phyloP scores from a whole-genome alignment of 2,113 vertebrate genomes.

The Podilymbus podiceps region DNA sequence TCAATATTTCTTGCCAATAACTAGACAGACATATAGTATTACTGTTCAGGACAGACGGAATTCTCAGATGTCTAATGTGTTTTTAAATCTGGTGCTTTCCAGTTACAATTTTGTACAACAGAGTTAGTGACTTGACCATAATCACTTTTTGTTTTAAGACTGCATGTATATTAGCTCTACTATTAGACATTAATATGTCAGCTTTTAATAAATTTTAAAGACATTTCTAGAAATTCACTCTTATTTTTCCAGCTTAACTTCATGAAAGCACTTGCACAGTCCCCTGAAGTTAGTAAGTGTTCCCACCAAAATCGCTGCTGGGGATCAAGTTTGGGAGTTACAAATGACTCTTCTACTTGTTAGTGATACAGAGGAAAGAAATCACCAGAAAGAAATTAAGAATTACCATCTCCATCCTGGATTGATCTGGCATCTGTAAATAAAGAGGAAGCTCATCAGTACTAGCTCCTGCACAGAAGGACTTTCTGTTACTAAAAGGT shows the following conservation, averaged over 20 bases:
- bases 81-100: not conserved
- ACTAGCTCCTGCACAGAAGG: constrained; percentile 1
- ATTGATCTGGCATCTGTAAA: constrained; percentile 81
- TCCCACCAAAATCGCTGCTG: not conserved
- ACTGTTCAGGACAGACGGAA: not conserved
- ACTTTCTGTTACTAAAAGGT: constrained; percentile 53
- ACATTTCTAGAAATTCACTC: not conserved
- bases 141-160: not conserved
- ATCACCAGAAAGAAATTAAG: not conserved
- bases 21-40: not conserved
- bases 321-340: not conserved
- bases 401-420: constrained; percentile 79
- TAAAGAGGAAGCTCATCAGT: constrained; percentile 28
- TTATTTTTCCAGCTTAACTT: not conserved
- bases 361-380: not conserved
- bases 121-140: not conserved
- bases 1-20: not conserved
- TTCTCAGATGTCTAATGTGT: not conserved
- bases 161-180: not conserved
- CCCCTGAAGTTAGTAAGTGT: not conserved
- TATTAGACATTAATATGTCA: not conserved
- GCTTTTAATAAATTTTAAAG: not conserved
- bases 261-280: not conserved
- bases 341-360: not conserved
- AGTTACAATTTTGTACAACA: not conserved